A percentile compares a stretch with the other conserved stretches of the same genome.
Evolutionary conservation across 1,140 invertebrate genomes (phyloP).

Genomic region (Amphibalanus amphitrite): DNA sequence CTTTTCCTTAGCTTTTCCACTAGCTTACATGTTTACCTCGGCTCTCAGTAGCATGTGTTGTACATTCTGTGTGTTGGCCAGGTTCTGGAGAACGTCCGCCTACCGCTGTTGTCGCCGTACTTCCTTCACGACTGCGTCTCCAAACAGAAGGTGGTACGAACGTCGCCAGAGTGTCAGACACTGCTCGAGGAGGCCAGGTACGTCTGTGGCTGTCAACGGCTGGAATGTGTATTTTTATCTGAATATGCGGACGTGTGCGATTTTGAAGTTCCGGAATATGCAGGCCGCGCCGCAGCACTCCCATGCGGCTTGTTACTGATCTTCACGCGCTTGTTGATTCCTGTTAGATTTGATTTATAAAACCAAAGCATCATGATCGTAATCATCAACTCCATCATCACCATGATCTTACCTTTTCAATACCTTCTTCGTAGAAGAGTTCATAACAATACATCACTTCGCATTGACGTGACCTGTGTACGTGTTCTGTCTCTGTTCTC

Average conservation of each 20-base stretch:
- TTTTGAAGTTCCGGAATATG: not conserved
- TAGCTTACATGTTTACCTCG: too few species aligned
- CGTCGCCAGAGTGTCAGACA: conserved; percentile 26
- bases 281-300: too few species aligned
- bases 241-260: not conserved
- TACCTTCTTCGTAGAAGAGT: not conserved
- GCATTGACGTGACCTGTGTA: not conserved
- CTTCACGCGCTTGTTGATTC: not conserved
- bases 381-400: not conserved
- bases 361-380: not conserved
- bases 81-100: conserved; percentile 35
- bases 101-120: conserved; percentile 38
- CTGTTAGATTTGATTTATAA: not conserved
- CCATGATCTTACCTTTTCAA: not conserved
- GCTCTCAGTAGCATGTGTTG: too few species aligned
- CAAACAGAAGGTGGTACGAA: conserved; percentile 24
- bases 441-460: not conserved
- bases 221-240: not conserved
- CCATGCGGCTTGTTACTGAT: too few species aligned
- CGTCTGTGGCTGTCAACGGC: not conserved
- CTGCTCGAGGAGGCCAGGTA: conserved; percentile 32
- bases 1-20: too few species aligned
- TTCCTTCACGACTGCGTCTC: conserved; percentile 39
- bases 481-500: not conserved
- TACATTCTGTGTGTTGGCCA: conserved; percentile 12